Conservation (phyloP, 2,113 vertebrate genomes). For the Tetrax tetrax region DNA sequence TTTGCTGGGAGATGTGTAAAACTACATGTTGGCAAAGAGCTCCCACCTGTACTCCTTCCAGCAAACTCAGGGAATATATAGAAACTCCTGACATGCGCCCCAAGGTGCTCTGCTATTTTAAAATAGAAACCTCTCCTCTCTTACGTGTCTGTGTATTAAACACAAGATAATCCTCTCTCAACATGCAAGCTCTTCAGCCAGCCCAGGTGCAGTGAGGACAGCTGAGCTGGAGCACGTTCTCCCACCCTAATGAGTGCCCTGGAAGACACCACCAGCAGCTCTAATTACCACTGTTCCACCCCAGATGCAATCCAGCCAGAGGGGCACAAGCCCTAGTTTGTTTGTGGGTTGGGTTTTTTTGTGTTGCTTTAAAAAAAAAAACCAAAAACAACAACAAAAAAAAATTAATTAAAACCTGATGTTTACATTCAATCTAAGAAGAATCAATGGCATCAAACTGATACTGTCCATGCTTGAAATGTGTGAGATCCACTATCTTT, state of each 20-base stretch:
- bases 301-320: neutral
- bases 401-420: neutral
- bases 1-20: constrained; percentile 23
- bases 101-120: neutral
- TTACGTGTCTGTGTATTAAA: neutral
- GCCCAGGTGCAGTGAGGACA: neutral
- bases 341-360: neutral
- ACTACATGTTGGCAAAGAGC: constrained; percentile 22
- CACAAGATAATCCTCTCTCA: neutral
- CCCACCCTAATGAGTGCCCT: neutral
- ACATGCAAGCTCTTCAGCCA: neutral
- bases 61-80: constrained; percentile 25
- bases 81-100: neutral
- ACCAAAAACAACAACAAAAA: too few relatives aligned
- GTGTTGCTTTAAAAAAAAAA: neutral
- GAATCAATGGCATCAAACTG: neutral
- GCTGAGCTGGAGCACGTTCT: neutral
- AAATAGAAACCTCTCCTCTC: neutral
- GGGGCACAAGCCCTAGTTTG: neutral
- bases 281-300: neutral
- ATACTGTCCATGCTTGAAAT: neutral
- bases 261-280: neutral
- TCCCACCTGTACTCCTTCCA: constrained; percentile 15
- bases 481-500: neutral
- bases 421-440: neutral